A percentile compares a stretch with the other conserved stretches of the same genome.
These are phyloP conservation scores for Odontesthes bonariensis DNA, from an alignment of 2,113 vertebrate genomes.

Conservation along the genomic window DNA sequence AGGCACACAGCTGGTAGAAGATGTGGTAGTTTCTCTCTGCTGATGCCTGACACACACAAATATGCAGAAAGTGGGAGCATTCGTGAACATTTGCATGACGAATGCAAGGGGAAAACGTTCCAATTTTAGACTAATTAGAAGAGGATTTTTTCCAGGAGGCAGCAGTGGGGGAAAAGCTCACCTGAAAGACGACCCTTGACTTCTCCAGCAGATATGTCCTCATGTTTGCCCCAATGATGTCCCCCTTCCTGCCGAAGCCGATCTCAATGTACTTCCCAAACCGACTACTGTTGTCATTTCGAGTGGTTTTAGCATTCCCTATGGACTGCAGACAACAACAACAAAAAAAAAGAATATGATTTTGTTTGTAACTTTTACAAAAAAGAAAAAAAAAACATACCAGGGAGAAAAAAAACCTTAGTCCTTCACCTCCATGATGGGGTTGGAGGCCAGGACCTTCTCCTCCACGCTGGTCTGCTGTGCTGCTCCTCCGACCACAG, in stretches of 20 bases:
- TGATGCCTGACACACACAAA: slow-evolving; percentile 63
- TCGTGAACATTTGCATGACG: not conserved
- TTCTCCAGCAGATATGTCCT: slow-evolving; percentile 87
- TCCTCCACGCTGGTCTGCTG: slow-evolving; percentile 85
- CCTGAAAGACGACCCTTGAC: slow-evolving; percentile 87
- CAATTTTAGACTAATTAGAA: not conserved
- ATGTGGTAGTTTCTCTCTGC: slow-evolving; percentile 86
- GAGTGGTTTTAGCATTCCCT: slow-evolving; percentile 86
- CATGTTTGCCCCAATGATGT: slow-evolving; percentile 84
- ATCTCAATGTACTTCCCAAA: slow-evolving; percentile 89
- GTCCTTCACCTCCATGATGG: slow-evolving; percentile 84
- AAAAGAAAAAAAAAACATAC: not conserved
- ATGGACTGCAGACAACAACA: slow-evolving; percentile 75
- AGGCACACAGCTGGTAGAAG: slow-evolving; percentile 87
- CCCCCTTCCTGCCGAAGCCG: slow-evolving; percentile 78
- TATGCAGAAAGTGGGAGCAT: not conserved
- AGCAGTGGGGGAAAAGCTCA: slow-evolving; percentile 32
- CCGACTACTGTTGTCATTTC: slow-evolving; percentile 87
- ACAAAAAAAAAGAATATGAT: not conserved
- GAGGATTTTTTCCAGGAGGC: too few species aligned
- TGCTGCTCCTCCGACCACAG: slow-evolving; percentile 83
- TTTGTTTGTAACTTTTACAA: not conserved
- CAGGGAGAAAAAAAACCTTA: not conserved
- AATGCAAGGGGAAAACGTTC: not conserved
- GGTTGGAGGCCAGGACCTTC: slow-evolving; percentile 83